Conservation (phyloP, 2,888 invertebrate species). For the Stenchaetothrips biformis region DNA sequence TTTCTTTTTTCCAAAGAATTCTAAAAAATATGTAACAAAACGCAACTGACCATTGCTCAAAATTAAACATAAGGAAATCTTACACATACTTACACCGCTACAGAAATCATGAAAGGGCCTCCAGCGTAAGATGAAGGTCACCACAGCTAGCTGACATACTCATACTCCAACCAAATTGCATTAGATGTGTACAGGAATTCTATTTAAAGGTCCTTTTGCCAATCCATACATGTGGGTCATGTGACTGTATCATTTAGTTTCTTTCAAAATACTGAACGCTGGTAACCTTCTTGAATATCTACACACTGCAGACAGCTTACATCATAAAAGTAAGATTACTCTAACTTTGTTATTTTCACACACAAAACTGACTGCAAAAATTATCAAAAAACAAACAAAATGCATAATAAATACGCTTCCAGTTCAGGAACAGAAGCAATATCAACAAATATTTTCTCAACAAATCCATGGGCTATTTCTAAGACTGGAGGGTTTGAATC, state of each 20-base stretch:
- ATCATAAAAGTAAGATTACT: not conserved
- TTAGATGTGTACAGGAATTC: too few species aligned
- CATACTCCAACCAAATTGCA: too few species aligned
- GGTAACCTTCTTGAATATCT: not conserved
- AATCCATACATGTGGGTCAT: too few species aligned
- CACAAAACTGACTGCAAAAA: not conserved
- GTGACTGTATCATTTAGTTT: not conserved
- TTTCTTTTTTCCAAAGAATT: too few species aligned
- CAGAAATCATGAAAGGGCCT: not conserved
- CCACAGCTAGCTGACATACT: too few species aligned
- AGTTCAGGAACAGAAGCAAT: not conserved
- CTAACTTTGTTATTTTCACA: not conserved
- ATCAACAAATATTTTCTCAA: not conserved
- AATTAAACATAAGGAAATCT: constrained; percentile 39
- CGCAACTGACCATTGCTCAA: too few species aligned
- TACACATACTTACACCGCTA: not conserved
- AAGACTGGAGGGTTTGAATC: constrained; percentile 1
- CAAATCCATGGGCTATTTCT: not conserved
- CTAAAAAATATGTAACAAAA: too few species aligned
- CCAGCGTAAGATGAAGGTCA: not conserved
- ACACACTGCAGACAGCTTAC: not conserved
- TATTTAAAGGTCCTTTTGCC: too few species aligned
- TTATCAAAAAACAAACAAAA: not conserved
- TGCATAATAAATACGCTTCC: not conserved
- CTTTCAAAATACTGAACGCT: not conserved